phyloP scores from a whole-genome alignment of 1,140 invertebrate genomes.

The Eumaeus atala region DNA sequence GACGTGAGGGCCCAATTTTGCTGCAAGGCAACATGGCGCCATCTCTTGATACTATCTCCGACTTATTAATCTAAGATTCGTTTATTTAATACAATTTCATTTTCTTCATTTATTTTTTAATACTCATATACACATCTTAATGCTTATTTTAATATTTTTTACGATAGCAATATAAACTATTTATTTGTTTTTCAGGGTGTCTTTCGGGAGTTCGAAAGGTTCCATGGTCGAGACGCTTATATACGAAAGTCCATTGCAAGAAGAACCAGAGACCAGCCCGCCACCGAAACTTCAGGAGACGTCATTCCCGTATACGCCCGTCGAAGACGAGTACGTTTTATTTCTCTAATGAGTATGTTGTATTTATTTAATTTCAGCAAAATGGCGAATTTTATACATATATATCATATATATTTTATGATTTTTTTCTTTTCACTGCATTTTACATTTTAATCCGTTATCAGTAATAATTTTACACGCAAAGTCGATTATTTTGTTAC shows the following conservation, averaged over 20 bases:
- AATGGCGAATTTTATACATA: conserved; percentile 23
- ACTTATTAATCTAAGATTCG: too few species aligned
- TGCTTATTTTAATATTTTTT: too few species aligned
- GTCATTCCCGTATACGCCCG: conserved; percentile 61
- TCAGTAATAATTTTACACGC: too few species aligned
- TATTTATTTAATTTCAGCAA: conserved; percentile 41
- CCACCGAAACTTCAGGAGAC: conserved; percentile 59
- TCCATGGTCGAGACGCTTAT: conserved; percentile 96
- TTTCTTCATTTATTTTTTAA: too few species aligned
- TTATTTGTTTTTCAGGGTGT: conserved; percentile 80
- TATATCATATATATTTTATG: not conserved
- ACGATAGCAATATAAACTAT: not conserved
- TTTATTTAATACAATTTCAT: too few species aligned
- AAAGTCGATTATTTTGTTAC: too few species aligned
- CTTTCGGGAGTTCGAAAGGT: conserved; percentile 93
- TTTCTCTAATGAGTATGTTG: conserved; percentile 56
- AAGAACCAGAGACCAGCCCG: conserved; percentile 77
- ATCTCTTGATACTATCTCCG: too few species aligned
- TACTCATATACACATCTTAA: too few species aligned
- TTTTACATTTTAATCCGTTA: too few species aligned
- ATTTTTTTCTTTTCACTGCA: not conserved
- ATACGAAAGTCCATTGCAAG: conserved; percentile 86
- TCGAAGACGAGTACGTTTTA: conserved; percentile 77
- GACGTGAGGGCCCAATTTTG: too few species aligned
- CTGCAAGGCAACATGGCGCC: too few species aligned